Conservation (phyloP, 2,797 vertebrate genomes). For the Austrolebias charrua region DNA sequence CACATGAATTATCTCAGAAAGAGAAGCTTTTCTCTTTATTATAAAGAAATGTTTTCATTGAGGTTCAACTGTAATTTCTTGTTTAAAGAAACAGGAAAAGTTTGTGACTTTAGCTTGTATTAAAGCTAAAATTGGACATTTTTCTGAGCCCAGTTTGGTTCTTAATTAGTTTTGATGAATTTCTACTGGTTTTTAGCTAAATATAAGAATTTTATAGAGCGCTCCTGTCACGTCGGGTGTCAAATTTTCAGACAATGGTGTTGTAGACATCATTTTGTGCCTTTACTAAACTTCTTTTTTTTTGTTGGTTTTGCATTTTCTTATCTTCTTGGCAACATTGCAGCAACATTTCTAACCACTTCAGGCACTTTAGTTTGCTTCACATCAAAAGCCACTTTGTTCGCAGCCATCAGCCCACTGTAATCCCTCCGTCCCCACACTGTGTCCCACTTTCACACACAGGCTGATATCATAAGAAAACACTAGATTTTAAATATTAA, state of each 20-base stretch:
- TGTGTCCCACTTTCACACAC: slow-evolving; percentile 13
- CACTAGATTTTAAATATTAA: background rate
- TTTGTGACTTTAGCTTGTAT: too few relatives aligned
- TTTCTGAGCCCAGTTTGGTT: background rate
- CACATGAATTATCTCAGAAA: too few relatives aligned
- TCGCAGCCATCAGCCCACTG: slow-evolving; percentile 9
- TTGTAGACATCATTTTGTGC: background rate
- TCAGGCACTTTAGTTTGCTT: slow-evolving; percentile 10
- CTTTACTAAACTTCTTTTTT: background rate
- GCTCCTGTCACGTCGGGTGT: background rate
- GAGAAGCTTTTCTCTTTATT: too few relatives aligned
- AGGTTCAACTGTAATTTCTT: too few relatives aligned
- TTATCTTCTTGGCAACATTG: background rate
- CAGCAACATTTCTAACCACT: background rate
- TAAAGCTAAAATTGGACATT: too few relatives aligned
- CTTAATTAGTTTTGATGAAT: background rate
- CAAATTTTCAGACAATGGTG: background rate
- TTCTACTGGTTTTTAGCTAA: background rate
- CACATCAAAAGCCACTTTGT: slow-evolving; percentile 19
- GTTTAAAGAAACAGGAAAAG: too few relatives aligned
- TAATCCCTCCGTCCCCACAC: slow-evolving; percentile 10
- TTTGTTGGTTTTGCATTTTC: background rate
- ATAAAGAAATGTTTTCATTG: too few relatives aligned
- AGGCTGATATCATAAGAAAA: slow-evolving; percentile 3
- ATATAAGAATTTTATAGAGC: background rate